Evolutionary conservation across 2,888 invertebrate species (phyloP).

Genomic region (Pheosia gnoma): DNA sequence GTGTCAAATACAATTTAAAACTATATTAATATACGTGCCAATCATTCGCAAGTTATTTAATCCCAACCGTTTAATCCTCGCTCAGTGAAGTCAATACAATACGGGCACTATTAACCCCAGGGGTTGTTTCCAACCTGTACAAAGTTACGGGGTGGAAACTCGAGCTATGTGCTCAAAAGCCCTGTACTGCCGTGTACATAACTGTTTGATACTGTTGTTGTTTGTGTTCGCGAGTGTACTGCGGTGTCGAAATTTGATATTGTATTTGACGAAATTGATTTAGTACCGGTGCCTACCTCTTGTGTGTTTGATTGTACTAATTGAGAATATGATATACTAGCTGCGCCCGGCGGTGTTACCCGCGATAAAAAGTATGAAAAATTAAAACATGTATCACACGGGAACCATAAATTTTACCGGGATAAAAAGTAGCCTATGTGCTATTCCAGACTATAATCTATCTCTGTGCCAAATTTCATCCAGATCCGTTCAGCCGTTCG

Average conservation of each 20-base stretch:
- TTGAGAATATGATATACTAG: background rate
- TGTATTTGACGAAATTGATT: background rate
- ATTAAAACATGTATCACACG: no score
- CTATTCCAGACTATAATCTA: no score
- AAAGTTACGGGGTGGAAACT: constrained; percentile 1
- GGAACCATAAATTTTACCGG: no score
- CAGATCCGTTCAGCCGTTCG: no score
- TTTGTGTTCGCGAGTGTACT: constrained; percentile 8
- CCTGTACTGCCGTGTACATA: constrained; percentile 7
- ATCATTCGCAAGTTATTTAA: background rate
- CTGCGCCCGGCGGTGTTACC: no score
- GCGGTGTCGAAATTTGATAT: constrained; percentile 1
- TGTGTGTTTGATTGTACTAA: background rate
- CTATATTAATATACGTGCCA: constrained; percentile 4
- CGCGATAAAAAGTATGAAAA: no score
- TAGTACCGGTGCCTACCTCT: background rate
- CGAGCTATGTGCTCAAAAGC: constrained; percentile 1
- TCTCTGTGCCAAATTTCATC: no score
- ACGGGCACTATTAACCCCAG: constrained; percentile 29
- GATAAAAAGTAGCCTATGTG: no score
- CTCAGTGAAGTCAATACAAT: constrained; percentile 30
- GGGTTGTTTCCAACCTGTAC: constrained; percentile 20
- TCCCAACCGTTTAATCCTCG: constrained; percentile 9
- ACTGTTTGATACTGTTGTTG: constrained; percentile 22
- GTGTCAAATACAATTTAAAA: background rate